Evolutionary conservation across 2,888 invertebrate genomes (phyloP), one percentile per base, ranked within the genome.

Genomic region (Dicyrtomina minuta): DNA sequence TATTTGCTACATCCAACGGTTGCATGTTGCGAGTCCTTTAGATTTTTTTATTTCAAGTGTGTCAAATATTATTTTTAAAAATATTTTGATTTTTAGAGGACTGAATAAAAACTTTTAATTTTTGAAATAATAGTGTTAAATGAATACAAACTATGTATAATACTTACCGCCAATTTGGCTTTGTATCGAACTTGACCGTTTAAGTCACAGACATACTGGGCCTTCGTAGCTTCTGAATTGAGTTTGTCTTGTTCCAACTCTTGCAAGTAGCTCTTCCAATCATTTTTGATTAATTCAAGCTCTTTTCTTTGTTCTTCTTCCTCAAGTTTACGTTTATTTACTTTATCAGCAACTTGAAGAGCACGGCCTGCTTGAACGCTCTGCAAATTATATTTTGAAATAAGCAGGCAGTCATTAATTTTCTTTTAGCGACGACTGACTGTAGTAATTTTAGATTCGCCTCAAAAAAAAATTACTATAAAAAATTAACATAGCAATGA

Each of bases 271-370:
- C 56, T 13, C 56, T 71, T 72, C 75, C 75, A 75, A 33, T 78
- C 79, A 39, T 75, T 74, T 58, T 78, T 75, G 66, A 78, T 67
- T 46, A 69, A 65, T 39, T 67, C 73, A 44, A 76, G 68, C 62
- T 75, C 74, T 70, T 70, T 67, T 59, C 74, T 66, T 43, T 72
- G 59, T 53, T 75, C 75, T 44, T 71, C 68, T 59, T 78, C 76
- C 55, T 75, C 76, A 46, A 66, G 65, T 64, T 75, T 73, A n/a
- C 72, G 66, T 53, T 66, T 61, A 66, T 44, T 62, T 53, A 74
- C 70, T 64, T 70, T 66, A 67, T 77, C 75, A 46, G 74, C 73
- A 44, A 74, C 46, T 70, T 77, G 77, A 22, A 66, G 65, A n/a
- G 69, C 70, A 22, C 75, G 65, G 43, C 75, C 77, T 43, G 69